Conservation (phyloP, 2,888 invertebrate species). For the Eupeodes latifasciatus region DNA sequence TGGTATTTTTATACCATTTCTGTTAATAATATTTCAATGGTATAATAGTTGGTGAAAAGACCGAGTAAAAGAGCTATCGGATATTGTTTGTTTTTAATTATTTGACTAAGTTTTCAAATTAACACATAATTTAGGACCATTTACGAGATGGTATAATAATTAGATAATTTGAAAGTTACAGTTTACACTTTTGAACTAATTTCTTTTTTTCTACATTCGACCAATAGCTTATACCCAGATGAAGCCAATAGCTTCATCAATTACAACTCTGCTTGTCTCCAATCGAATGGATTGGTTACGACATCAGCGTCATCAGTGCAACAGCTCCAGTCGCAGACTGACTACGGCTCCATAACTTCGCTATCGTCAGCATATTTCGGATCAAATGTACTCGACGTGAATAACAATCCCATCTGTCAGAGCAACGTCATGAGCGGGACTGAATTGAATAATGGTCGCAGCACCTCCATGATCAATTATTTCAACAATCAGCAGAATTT, state of each 20-base stretch:
- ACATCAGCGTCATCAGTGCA: slow-evolving; percentile 23
- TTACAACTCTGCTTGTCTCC: slow-evolving; percentile 50
- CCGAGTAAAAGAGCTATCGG: too few species aligned
- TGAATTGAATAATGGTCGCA: slow-evolving; percentile 48
- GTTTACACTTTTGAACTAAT: too few species aligned
- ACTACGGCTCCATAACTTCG: slow-evolving; percentile 24
- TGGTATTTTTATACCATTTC: too few species aligned
- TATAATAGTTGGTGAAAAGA: too few species aligned
- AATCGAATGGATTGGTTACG: slow-evolving; percentile 35
- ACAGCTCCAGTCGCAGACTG: slow-evolving; percentile 34
- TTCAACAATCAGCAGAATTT: slow-evolving; percentile 58
- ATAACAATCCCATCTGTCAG: slow-evolving; percentile 54
- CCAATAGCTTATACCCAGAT: slow-evolving; percentile 56
- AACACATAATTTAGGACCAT: too few species aligned
- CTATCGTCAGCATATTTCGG: slow-evolving; percentile 44
- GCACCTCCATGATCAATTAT: slow-evolving; percentile 61
- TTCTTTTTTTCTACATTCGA: neutral
- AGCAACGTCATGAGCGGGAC: slow-evolving; percentile 18
- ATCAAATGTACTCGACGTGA: slow-evolving; percentile 49
- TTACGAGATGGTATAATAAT: too few species aligned
- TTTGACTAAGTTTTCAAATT: too few species aligned
- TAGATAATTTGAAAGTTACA: too few species aligned
- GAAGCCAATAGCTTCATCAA: slow-evolving; percentile 55
- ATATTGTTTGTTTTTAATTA: too few species aligned
- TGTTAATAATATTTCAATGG: too few species aligned